These are phyloP conservation scores for Atethmia centrago DNA, from an alignment of 2,888 invertebrate species.

Conservation along the genomic window DNA sequence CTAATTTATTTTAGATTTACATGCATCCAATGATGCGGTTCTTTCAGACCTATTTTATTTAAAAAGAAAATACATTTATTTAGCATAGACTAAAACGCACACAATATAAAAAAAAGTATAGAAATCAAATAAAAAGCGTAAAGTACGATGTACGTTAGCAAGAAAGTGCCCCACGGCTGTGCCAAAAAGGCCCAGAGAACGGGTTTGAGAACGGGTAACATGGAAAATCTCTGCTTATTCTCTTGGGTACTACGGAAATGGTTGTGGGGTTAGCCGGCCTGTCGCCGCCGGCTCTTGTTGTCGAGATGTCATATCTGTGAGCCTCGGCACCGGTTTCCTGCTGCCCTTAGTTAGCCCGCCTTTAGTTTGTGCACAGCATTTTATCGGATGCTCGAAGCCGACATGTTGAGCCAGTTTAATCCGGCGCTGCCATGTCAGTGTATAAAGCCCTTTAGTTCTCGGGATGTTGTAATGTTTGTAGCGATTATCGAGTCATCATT, in stretches of 20 bases:
- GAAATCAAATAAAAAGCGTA: too few species aligned
- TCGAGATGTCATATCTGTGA: slow-evolving; percentile 38
- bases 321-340: slow-evolving; percentile 15
- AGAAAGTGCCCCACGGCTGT: too few species aligned
- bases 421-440: slow-evolving; percentile 25
- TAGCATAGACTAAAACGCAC: too few species aligned
- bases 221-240: neutral
- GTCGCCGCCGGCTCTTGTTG: slow-evolving; percentile 38
- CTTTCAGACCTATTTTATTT: slow-evolving; percentile 21
- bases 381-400: slow-evolving; percentile 24
- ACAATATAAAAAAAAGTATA: too few species aligned
- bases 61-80: too few species aligned
- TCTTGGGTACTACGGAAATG: slow-evolving; percentile 7
- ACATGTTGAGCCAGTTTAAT: slow-evolving; percentile 39
- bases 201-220: neutral
- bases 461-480: slow-evolving; percentile 29
- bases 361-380: slow-evolving; percentile 37
- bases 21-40: slow-evolving; percentile 27
- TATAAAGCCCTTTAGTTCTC: slow-evolving; percentile 27
- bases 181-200: too few species aligned
- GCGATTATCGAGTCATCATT: neutral
- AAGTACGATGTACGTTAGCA: too few species aligned
- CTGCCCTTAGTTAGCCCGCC: neutral
- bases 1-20: slow-evolving; percentile 45
- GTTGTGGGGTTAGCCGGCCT: slow-evolving; percentile 20